These are phyloP conservation scores for Drosophila kohkoa DNA, from an alignment of 1,140 invertebrate species.

Conservation along the genomic window DNA sequence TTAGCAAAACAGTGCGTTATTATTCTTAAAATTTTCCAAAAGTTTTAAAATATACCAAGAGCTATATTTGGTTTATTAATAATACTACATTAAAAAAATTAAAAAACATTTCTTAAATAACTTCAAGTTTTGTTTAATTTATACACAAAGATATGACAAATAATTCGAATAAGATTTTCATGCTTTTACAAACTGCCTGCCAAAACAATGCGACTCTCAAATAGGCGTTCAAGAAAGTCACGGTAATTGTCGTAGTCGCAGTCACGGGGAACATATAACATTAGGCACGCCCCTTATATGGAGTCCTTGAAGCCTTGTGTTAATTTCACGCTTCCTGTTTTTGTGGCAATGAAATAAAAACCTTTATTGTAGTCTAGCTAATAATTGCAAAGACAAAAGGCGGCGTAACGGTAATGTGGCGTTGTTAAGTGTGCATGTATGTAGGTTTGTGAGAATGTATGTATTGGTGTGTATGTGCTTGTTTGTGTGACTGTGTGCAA, in stretches of 20 bases:
- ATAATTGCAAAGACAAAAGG: constrained; percentile 54
- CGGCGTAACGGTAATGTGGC: constrained; percentile 23
- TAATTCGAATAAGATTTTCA: background rate
- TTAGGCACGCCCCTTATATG: constrained; percentile 3
- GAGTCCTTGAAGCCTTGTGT: constrained; percentile 4
- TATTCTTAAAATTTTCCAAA: too few relatives aligned
- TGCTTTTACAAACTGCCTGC: background rate
- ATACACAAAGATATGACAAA: too few relatives aligned
- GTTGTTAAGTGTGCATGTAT: background rate
- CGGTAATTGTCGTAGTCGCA: constrained; percentile 14
- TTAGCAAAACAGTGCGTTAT: too few relatives aligned
- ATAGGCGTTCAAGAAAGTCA: background rate
- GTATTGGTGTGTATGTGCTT: constrained; percentile 3
- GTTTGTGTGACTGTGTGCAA: constrained; percentile 23
- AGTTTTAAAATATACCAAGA: too few relatives aligned
- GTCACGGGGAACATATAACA: constrained; percentile 3
- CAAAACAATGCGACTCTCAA: background rate
- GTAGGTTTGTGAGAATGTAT: constrained; percentile 8
- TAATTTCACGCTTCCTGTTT: constrained; percentile 48
- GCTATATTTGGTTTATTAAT: too few relatives aligned
- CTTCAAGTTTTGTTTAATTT: too few relatives aligned
- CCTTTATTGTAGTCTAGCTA: constrained; percentile 55
- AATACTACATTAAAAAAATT: too few relatives aligned
- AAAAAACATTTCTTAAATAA: too few relatives aligned
- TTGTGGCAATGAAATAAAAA: constrained; percentile 57